phyloP scores from a whole-genome alignment of 2,113 vertebrate species.

The Muscicapa adusta region DNA sequence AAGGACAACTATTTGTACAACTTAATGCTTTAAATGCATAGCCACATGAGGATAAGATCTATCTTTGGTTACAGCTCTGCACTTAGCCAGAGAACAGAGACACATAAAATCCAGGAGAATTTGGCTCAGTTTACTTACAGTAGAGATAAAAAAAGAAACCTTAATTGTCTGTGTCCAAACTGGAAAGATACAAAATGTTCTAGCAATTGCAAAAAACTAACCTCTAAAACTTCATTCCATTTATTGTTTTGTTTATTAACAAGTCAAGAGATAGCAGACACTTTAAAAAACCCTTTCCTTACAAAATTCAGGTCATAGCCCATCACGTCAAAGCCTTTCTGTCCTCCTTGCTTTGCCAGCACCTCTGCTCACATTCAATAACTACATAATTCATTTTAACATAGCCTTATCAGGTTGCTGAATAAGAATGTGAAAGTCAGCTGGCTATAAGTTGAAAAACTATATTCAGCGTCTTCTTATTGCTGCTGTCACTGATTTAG shows the following conservation, averaged over 20 bases:
- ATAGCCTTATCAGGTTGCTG: slow-evolving; percentile 18
- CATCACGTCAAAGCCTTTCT: not conserved
- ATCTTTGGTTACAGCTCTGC: not conserved
- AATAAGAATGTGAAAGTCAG: slow-evolving; percentile 40
- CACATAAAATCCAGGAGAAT: not conserved
- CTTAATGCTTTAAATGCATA: not conserved
- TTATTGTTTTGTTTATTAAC: not conserved
- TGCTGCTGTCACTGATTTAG: slow-evolving; percentile 36
- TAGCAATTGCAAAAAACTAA: not conserved
- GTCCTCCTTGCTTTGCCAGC: not conserved
- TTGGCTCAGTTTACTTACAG: not conserved
- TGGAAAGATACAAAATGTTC: not conserved
- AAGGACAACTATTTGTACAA: not conserved
- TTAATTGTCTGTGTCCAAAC: not conserved
- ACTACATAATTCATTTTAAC: slow-evolving; percentile 31
- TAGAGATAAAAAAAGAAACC: not conserved
- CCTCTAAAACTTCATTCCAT: not conserved
- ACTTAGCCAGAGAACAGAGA: not conserved
- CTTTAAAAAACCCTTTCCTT: not conserved
- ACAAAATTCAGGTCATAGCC: not conserved
- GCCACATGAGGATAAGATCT: not conserved
- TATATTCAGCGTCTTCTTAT: slow-evolving; percentile 3
- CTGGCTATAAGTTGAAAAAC: not conserved
- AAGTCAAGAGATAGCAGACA: not conserved
- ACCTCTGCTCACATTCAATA: slow-evolving; percentile 3